phyloP scores from a whole-genome alignment of 37 sponge, comb jelly and placozoan species.

The Corticium candelabrum region DNA sequence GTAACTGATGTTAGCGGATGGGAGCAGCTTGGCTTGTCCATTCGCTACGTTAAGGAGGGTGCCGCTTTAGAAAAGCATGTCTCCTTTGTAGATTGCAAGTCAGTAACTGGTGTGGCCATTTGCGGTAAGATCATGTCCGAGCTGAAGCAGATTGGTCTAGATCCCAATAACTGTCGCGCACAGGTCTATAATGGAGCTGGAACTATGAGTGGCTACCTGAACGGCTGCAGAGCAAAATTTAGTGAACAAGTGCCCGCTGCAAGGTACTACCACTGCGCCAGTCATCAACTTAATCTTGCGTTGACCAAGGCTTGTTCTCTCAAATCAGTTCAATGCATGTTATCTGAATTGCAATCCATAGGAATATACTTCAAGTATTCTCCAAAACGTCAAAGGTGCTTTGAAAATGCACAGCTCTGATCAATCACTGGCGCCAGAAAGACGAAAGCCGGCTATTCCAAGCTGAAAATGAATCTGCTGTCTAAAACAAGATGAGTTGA shows the following conservation, averaged over 20 bases:
- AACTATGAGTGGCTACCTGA: conserved; percentile 17
- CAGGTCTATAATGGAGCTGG: conserved; percentile 30
- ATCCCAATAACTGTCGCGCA: not conserved
- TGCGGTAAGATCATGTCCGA: not conserved
- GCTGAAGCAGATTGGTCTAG: not conserved
- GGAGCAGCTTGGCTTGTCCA: conserved; percentile 16
- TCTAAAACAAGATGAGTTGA: too few relatives aligned
- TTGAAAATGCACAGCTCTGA: too few relatives aligned
- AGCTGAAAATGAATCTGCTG: too few relatives aligned
- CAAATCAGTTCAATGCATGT: conserved; percentile 21
- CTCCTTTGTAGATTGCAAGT: too few relatives aligned
- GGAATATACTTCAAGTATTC: conserved; percentile 17
- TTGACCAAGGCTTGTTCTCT: conserved; percentile 16
- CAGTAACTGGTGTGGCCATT: conserved; percentile 13
- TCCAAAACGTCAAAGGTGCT: too few relatives aligned
- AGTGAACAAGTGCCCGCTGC: conserved; percentile 3
- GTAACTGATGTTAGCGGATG: too few relatives aligned
- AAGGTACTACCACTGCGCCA: conserved; percentile 22
- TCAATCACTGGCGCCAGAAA: too few relatives aligned
- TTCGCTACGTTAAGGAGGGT: conserved; percentile 17
- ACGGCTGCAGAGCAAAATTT: conserved; percentile 8
- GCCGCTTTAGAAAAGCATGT: conserved; percentile 15
- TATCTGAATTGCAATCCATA: conserved; percentile 6
- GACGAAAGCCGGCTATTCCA: too few relatives aligned
- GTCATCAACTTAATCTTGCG: conserved; percentile 22